Percentiles rank a stretch among this genome's conserved stretches.
Evolutionary conservation across 2,888 invertebrate genomes (phyloP).

Genomic region (Cheilosia soror): DNA sequence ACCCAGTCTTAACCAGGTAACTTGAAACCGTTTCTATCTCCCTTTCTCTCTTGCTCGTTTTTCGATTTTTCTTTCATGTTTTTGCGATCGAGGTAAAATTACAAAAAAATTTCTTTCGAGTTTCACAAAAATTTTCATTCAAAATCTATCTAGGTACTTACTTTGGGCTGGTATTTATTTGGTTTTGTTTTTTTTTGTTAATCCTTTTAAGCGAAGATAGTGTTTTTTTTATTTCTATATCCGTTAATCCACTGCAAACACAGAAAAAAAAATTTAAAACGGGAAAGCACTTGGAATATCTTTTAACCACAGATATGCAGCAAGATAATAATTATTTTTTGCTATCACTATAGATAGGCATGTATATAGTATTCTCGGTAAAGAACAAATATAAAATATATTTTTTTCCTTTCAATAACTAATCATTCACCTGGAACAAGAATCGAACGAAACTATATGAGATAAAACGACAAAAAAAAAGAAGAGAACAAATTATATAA

Average conservation of each 20-base stretch:
- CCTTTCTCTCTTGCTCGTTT: conserved; percentile 12
- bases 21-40: conserved; percentile 53
- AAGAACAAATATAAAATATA: conserved; percentile 32
- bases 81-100: conserved; percentile 60
- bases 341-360: conserved; percentile 50
- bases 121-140: background rate
- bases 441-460: conserved; percentile 49
- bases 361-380: conserved; percentile 18
- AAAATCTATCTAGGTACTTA: conserved; percentile 57
- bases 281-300: conserved; percentile 42
- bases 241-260: conserved; percentile 71
- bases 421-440: conserved; percentile 72
- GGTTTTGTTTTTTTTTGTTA: conserved; percentile 32
- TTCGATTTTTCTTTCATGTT: conserved; percentile 24
- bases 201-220: conserved; percentile 50
- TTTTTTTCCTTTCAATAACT: conserved; percentile 31
- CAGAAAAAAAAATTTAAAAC: conserved; percentile 29
- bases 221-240: conserved; percentile 44
- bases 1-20: conserved; percentile 57
- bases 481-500: conserved; percentile 35
- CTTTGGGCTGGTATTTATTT: conserved; percentile 38
- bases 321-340: conserved; percentile 9
- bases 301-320: conserved; percentile 39
- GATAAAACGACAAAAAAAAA: conserved; percentile 40
- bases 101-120: conserved; percentile 26